A percentile compares a stretch with the other conserved stretches of the same genome.
These are phyloP conservation scores for Leptothorax acervorum DNA, from an alignment of 2,888 invertebrate genomes.

Conservation along the genomic window DNA sequence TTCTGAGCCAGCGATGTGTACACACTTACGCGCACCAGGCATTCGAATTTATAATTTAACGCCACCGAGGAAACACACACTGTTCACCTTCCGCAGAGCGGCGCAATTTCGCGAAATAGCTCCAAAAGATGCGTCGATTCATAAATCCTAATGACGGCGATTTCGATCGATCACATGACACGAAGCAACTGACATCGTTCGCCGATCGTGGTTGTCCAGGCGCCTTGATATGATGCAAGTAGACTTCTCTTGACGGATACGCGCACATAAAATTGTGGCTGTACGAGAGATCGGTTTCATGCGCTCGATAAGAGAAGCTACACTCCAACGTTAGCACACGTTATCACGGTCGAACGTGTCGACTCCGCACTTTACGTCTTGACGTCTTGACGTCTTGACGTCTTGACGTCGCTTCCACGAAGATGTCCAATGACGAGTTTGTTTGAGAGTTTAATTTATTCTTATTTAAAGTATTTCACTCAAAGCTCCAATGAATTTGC, in stretches of 20 bases:
- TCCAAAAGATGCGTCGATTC: background rate
- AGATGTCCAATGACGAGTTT: constrained; percentile 37
- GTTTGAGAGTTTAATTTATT: constrained; percentile 39
- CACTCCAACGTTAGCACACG: constrained; percentile 60
- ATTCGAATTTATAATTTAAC: constrained; percentile 32
- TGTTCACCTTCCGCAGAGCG: background rate
- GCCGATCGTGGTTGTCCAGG: background rate
- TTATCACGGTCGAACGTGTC: constrained; percentile 77
- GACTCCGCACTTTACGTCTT: constrained; percentile 63
- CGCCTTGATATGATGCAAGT: constrained; percentile 1
- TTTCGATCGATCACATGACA: background rate
- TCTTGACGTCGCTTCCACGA: constrained; percentile 62
- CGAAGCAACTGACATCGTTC: constrained; percentile 9
- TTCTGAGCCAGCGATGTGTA: constrained; percentile 36
- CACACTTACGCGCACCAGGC: constrained; percentile 48
- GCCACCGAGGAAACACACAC: constrained; percentile 29
- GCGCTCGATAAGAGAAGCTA: constrained; percentile 64
- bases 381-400: constrained; percentile 18
- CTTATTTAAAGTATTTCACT: background rate
- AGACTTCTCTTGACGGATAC: constrained; percentile 51
- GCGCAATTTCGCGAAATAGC: background rate
- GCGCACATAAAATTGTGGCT: constrained; percentile 59
- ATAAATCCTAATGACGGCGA: background rate
- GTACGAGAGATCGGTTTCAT: constrained; percentile 67
- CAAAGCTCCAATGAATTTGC: constrained; percentile 43